Conservation (phyloP, 2,888 invertebrate genomes). For the Trissoscelio sp. region DNA sequence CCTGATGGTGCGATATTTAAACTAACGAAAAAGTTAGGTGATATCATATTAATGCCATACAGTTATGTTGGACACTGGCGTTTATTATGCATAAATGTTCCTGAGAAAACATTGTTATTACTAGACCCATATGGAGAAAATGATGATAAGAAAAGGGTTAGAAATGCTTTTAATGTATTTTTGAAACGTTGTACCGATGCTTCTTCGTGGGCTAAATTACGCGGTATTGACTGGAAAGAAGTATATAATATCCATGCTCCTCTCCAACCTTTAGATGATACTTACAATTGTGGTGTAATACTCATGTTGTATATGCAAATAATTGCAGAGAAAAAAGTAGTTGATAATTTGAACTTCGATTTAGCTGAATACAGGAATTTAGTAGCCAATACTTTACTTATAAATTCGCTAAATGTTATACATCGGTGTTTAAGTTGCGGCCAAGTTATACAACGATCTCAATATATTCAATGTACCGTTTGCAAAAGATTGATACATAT, state of each 20-base stretch:
- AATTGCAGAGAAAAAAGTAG: background rate
- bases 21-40: background rate
- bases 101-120: background rate
- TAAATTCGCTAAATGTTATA: background rate
- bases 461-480: background rate
- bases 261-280: background rate
- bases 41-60: slow-evolving; percentile 43
- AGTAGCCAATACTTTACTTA: background rate
- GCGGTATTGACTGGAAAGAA: background rate
- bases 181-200: background rate
- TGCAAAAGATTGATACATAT: background rate
- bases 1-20: background rate
- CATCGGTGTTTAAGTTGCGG: background rate
- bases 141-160: background rate
- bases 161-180: background rate
- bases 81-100: background rate
- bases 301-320: background rate
- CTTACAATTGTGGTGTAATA: background rate
- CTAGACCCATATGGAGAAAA: background rate
- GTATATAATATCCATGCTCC: background rate
- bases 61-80: slow-evolving; percentile 39
- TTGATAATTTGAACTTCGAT: background rate
- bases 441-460: background rate
- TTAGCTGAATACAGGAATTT: background rate
- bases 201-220: slow-evolving; percentile 3